Percentiles rank a stretch among this genome's conserved stretches.
Evolutionary conservation across 2,888 invertebrate species (phyloP).

Genomic region (Kuschelorhynchus macadamiae): DNA sequence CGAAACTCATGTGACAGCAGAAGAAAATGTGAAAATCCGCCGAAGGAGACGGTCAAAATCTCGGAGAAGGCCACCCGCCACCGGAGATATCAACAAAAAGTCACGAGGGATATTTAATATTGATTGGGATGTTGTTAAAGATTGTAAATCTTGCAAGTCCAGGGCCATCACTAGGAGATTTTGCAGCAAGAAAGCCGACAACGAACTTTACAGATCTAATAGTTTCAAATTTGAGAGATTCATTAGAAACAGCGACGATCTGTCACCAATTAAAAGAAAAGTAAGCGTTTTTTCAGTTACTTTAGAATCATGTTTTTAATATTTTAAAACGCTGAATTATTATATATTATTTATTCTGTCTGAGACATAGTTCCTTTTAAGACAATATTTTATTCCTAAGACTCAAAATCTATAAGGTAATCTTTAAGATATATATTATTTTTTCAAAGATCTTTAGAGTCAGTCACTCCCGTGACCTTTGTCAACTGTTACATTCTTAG

Average conservation of each 20-base stretch:
- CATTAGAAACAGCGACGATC: constrained; percentile 77
- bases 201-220: constrained; percentile 88
- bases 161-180: constrained; percentile 79
- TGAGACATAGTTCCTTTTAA: no score
- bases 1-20: constrained; percentile 57
- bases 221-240: constrained; percentile 91
- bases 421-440: no score
- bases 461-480: no score
- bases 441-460: no score
- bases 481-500: no score
- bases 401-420: no score
- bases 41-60: constrained; percentile 64
- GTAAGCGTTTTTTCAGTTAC: constrained; percentile 70
- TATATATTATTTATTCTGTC: no score
- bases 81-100: constrained; percentile 61
- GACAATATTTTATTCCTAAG: no score
- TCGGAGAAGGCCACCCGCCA: constrained; percentile 56
- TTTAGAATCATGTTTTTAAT: no score
- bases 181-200: constrained; percentile 83
- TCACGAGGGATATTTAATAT: constrained; percentile 68
- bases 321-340: no score
- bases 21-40: constrained; percentile 58
- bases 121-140: constrained; percentile 72
- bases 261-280: constrained; percentile 76
- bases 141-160: constrained; percentile 72